A percentile compares a stretch with the other conserved stretches of the same genome.
Evolutionary conservation across 1,140 invertebrate species (phyloP).

Genomic region (Aphis gossypii): DNA sequence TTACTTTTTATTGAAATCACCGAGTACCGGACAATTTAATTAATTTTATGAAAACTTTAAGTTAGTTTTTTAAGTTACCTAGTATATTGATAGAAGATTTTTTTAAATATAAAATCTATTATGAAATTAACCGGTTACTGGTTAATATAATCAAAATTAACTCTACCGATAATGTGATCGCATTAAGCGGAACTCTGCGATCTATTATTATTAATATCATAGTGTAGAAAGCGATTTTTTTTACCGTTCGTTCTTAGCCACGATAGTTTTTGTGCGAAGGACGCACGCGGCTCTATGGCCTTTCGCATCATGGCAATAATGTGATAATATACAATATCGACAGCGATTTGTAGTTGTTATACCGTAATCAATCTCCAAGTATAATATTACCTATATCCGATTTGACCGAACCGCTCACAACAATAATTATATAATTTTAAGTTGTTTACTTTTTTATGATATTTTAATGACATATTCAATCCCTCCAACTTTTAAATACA

Average conservation of each 20-base stretch:
- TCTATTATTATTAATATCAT: neutral
- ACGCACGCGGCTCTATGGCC: neutral
- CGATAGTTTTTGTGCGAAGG: neutral
- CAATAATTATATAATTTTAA: neutral
- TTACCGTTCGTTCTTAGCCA: neutral
- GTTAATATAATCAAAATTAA: neutral
- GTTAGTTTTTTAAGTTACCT: too few relatives aligned
- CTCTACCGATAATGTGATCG: neutral
- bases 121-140: neutral
- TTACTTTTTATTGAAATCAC: neutral
- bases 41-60: neutral
- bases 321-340: neutral
- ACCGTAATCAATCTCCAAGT: neutral
- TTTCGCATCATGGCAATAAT: neutral
- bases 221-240: neutral
- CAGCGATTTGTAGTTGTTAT: neutral
- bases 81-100: neutral
- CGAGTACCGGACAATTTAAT: too few relatives aligned
- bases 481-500: too few relatives aligned
- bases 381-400: neutral
- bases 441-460: neutral
- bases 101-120: neutral
- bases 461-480: neutral
- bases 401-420: neutral
- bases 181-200: neutral